Evolutionary conservation across 1,140 invertebrate genomes (phyloP), one percentile per base, ranked within the genome.

Genomic region (Zophobas atratus): DNA sequence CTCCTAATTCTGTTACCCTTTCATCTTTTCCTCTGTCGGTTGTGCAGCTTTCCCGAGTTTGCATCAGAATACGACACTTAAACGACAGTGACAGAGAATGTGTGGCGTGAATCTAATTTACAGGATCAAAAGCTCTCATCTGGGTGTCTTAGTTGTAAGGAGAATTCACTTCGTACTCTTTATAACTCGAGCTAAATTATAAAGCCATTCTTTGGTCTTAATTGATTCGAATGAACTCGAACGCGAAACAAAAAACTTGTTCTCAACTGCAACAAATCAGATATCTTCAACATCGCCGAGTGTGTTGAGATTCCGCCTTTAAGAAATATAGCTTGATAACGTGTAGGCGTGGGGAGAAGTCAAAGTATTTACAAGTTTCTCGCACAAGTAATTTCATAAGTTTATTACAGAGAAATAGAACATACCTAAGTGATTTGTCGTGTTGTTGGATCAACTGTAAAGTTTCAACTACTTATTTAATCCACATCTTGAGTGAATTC

Each of bases 1-100:
- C 49, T 53, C 55, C 71, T 73, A 73, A 73, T 73, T 53, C 71
- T 73, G 71, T 73, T 73, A 73, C 71, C 71, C 71, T 73, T 73
- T 73, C 71, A 73, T 73, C 71, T 73, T 73, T 73, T 33, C 71
- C 49, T 73, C 55, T 67, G 60, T 67, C 60, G 60, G 60, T 43
- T n/a, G 60, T 67, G 39, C 38, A 67, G 60, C 60, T 43, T 67
- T 67, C 60, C 60, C 20, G 60, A 36, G 38, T 67, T 67, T 67
- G 60, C 60, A 67, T 67, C 60, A 67, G 39, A 67, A 67, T 39
- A 32, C 38, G 38, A 46, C 70, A 51, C 46, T 41, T 53, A 55
- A 53, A 38, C 55, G 71, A 73, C 20, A 73, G 71, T 39, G 71
- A 73, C 39, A 43, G 71, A 73, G 55, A 73, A 55, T 72, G 48